Conservation (phyloP, 1,140 invertebrate genomes). For the Stenopsyche tienmushanensis region DNA sequence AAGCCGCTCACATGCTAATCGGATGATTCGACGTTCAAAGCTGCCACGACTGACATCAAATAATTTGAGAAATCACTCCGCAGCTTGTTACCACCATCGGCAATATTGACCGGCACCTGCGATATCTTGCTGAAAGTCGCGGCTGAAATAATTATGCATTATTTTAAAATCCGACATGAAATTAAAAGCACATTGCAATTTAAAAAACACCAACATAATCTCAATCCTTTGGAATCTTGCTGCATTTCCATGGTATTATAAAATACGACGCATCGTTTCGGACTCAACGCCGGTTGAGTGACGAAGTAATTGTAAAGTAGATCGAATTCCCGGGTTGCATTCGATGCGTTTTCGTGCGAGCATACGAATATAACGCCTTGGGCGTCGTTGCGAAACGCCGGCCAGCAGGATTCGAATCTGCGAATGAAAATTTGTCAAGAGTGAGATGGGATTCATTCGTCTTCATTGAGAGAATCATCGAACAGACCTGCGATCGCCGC, state of each 20-base stretch:
- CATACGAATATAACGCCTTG: constrained; percentile 77
- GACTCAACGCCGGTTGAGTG: constrained; percentile 56
- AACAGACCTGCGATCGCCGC: constrained; percentile 54
- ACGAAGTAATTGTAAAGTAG: constrained; percentile 75
- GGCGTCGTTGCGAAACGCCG: constrained; percentile 67
- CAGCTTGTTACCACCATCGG: constrained; percentile 63
- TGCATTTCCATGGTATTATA: constrained; percentile 56
- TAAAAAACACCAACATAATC: constrained; percentile 48
- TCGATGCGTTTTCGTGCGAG: constrained; percentile 57
- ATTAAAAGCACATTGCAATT: too few relatives aligned
- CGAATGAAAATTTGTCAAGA: constrained; percentile 34
- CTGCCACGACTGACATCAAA: constrained; percentile 58
- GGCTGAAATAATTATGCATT: constrained; percentile 54
- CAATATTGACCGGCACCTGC: constrained; percentile 64
- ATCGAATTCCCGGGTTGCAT: constrained; percentile 65
- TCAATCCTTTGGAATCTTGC: constrained; percentile 48
- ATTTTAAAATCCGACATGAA: neutral
- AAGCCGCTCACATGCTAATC: too few relatives aligned
- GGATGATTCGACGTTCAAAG: too few relatives aligned
- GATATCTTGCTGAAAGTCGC: constrained; percentile 65
- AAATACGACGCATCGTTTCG: constrained; percentile 62
- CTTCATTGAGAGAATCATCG: too few relatives aligned
- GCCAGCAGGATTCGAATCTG: constrained; percentile 78
- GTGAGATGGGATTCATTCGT: constrained; percentile 57
- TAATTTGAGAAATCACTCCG: constrained; percentile 67